Base-by-base conservation (phyloP, 2,113 vertebrate species). In the Oceanites oceanicus region DNA sequence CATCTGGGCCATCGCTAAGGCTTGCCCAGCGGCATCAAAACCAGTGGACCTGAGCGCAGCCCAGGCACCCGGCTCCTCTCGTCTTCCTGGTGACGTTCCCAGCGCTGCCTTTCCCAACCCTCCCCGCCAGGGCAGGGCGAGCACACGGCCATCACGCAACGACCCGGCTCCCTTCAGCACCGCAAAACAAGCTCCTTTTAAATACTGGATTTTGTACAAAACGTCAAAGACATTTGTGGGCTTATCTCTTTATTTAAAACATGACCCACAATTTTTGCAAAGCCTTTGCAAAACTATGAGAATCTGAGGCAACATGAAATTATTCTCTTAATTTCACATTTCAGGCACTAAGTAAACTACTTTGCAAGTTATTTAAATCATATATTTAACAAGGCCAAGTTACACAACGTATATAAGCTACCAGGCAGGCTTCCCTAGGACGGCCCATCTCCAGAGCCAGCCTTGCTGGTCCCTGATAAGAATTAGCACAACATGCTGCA, bases 101-200 rank as follows among this genome's bases (percentile, higher is more conserved):
- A 18, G 58, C 1, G 2, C 27, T 32, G 62, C 67, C 36, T 52
- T 72, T 56, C 74, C 56, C 45, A 38, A 4, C 30, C 25, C 68
- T 27, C 62, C 84, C n/a, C 3, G 0, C 32, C 53, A 14, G 29
- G 36, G 26, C 72, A 71, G 29, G 36, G 42, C 14, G 3, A 50
- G 3, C 34, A 13, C 18, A n/a, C 8, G 19, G n/a, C 21, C 9
- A 5, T 0, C 15, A 13, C 2, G 0, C 53, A 25, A 8, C 1
- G 8, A 27, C 70, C 56, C 2, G 1, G 34, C 76, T 66, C 50
- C 21, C 50, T 58, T 23, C 2, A 1, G 68, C n/a, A 8, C 32
- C 12, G 23, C 49, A 23, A 9, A 63, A n/a, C 36, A 30, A 1
- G 4, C 40, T 23, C 4, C 52, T 23, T 34, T 14, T 50, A 27